Evolutionary conservation across 2,888 invertebrate genomes (phyloP), one percentile per base, ranked within the genome.

Genomic region (Leptinotarsa haldemani): DNA sequence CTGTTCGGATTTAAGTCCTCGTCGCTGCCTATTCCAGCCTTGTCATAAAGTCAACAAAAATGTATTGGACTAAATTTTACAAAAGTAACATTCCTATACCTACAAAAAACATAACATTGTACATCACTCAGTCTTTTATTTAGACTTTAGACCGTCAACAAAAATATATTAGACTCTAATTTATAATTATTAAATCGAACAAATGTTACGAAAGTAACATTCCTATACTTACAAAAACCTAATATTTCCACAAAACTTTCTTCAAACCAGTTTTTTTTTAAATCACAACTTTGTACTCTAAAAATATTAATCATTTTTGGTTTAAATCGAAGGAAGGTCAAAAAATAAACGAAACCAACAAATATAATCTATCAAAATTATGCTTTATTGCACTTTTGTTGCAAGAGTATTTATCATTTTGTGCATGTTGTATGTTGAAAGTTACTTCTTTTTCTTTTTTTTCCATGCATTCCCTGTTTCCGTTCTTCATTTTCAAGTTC

Each of bases 21-120:
- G 22, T 22, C 1, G 22, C 1, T 22, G 22, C 3, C 22, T 22
- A 22, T 22, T 22, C 22, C 22, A 22, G 22, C 16, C n/a, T n/a
- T n/a, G n/a, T n/a, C n/a, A n/a, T 4, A 52, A 52, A n/a, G 48
- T 48, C 48, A 52, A 53, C 53, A 53, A 18, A 25, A 25, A 25
- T 25, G 4, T 4, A 25, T 25, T 25, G 25, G 25, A 25, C 4
- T 4, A 25, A 25, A 53, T 53, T 53, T 53, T 2, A 53, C 20
- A 53, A 9, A 50, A 50, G 20, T 53, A 53, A 53, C 20, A 20
- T 53, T 53, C 12, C 53, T 53, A 5, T 20, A 53, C 20, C 12
- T 22, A 53, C 53, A 53, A 53, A 53, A 53, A 53, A 53, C 53
- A 53, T 20, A 20, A 53, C 20, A 18, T 53, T 53, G 52, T 53